Base-by-base conservation (phyloP, 2,888 invertebrate genomes). In the Ophion costatus region DNA sequence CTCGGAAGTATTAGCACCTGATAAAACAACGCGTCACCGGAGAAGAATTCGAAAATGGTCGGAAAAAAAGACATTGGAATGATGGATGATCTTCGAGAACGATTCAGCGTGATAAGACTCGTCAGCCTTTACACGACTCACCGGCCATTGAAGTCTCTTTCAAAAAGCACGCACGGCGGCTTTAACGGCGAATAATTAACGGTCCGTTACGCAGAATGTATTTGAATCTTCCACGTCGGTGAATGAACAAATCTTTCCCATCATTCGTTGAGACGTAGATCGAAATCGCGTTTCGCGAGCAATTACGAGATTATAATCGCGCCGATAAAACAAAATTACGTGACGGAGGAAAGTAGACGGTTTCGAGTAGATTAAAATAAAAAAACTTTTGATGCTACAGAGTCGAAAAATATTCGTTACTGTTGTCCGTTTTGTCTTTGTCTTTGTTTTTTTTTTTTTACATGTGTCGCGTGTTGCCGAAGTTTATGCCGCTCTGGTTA, bases 381-480 rank as follows among this genome's bases (percentile, higher is more conserved):
- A 76, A 66, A 57, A 22, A 77, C 61, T 73, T 66, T 83, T 74
- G 59, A 42, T 33, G 71, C 51, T 74, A 33, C 66, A 38, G 22
- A 64, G 59, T 69, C 42, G 56, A 51, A 1, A 9, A 63, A 67
- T 59, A 63, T 56, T 24, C 11, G 24, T 66, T 73, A n/a, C 0
- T 10, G 56, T 56, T n/a, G n/a, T 56, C n/a, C n/a, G n/a, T 20
- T 22, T 59, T 59, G 57, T 57, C n/a, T 5, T 29, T 29, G 24
- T 45, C 11, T 45, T 45, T 45, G 10, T 17, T 51, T 17, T 14
- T 66, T 29, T 20, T 61, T 59, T 67, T 95, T 96, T 97, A 98
- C 98, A 98, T 98, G 95, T 99, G 99, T 94, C 99, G 96, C 91
- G 98, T 98, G 95, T 98, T 98, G 90, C 99, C 99, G 91, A 99